A percentile compares a stretch with the other conserved stretches of the same genome.
Conservation (phyloP, 2,888 invertebrate genomes). For the Athripsodes cinereus region DNA sequence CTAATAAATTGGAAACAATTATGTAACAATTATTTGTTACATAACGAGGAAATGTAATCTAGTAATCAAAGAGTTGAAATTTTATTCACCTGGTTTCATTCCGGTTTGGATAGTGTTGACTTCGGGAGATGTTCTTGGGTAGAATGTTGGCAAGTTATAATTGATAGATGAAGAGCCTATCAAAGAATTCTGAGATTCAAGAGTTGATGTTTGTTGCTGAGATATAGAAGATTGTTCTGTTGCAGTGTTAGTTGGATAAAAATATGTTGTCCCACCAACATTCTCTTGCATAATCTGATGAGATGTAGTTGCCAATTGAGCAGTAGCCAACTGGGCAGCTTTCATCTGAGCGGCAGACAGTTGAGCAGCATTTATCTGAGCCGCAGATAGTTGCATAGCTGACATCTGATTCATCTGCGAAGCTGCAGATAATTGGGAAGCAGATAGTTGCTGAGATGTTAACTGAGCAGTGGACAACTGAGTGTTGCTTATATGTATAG, state of each 20-base stretch:
- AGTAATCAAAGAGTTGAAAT: too few species aligned
- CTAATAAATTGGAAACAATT: too few species aligned
- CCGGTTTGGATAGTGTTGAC: constrained; percentile 48
- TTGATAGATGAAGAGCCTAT: constrained; percentile 1
- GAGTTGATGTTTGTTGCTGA: constrained; percentile 3
- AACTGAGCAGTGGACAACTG: neutral
- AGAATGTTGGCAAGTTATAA: constrained; percentile 43
- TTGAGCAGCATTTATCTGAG: neutral
- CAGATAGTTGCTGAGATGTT: neutral
- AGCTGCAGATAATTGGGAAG: neutral
- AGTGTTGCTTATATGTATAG: neutral
- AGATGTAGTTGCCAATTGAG: neutral
- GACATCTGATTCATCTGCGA: neutral
- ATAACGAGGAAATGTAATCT: too few species aligned
- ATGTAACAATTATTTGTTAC: too few species aligned
- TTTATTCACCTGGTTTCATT: constrained; percentile 32
- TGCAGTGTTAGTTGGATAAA: constrained; percentile 58
- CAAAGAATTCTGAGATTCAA: constrained; percentile 12
- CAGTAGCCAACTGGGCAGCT: neutral
- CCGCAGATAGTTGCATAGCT: neutral
- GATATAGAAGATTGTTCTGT: neutral
- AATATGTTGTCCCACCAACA: constrained; percentile 93
- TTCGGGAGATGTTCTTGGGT: constrained; percentile 58
- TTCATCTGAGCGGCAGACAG: neutral
- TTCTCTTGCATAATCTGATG: constrained; percentile 59